Conservation (phyloP, 2,113 vertebrate genomes). For the Saiga tatarica region DNA sequence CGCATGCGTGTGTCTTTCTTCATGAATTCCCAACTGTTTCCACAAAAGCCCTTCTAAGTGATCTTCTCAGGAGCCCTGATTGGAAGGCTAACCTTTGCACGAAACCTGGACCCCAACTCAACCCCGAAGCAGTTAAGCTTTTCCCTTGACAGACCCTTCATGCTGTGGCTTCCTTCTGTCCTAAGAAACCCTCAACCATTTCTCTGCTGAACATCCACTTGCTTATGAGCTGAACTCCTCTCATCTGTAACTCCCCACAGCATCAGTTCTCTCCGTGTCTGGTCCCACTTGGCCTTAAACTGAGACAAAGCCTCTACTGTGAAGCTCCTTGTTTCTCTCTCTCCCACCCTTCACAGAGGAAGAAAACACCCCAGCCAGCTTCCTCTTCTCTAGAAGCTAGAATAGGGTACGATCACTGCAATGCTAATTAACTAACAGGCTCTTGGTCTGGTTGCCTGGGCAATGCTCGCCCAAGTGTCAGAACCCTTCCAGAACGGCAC, state of each 20-base stretch:
- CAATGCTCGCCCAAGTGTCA: conserved; percentile 46
- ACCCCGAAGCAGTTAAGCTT: neutral
- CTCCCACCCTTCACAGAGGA: neutral
- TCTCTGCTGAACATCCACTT: neutral
- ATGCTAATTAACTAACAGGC: conserved; percentile 53
- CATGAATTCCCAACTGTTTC: neutral
- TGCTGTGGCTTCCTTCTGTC: neutral
- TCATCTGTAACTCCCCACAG: neutral
- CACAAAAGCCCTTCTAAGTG: neutral
- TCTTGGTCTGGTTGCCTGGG: conserved; percentile 61
- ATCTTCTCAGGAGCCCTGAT: neutral
- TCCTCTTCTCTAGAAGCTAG: neutral
- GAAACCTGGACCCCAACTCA: neutral
- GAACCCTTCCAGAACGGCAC: conserved; percentile 12
- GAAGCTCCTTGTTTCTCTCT: neutral
- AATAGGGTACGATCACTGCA: neutral
- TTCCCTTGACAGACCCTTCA: neutral
- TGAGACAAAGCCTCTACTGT: neutral
- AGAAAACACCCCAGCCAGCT: neutral
- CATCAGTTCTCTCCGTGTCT: neutral
- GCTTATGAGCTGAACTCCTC: neutral
- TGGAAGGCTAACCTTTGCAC: neutral
- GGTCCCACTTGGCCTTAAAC: neutral
- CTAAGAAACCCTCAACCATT: neutral
- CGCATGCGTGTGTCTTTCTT: neutral